Conservation (phyloP, 2,797 vertebrate species). For the Dermochelys coriacea region DNA sequence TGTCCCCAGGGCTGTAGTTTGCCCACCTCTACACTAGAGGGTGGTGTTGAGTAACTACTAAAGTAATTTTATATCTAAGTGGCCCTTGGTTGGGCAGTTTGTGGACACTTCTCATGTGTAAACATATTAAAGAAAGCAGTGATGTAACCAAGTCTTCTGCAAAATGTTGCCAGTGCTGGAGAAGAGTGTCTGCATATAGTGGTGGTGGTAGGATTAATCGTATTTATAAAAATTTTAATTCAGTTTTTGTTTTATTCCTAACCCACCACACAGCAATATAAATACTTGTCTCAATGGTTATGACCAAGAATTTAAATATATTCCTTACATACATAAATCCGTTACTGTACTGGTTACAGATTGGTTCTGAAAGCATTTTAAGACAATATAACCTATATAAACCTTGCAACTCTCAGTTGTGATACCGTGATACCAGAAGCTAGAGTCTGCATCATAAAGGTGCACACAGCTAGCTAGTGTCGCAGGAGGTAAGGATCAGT, state of each 20-base stretch:
- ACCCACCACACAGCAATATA: neutral
- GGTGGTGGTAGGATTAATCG: neutral
- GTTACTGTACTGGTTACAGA: constrained; percentile 65
- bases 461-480: constrained; percentile 19
- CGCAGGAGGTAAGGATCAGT: constrained; percentile 52
- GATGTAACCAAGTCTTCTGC: neutral
- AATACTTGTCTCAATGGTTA: constrained; percentile 52
- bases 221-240: neutral
- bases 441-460: constrained; percentile 41
- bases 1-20: no score
- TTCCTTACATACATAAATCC: constrained; percentile 47
- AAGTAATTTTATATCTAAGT: neutral
- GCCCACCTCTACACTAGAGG: neutral
- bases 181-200: neutral
- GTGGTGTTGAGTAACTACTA: neutral
- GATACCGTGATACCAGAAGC: constrained; percentile 6
- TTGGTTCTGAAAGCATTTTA: constrained; percentile 68
- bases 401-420: constrained; percentile 6
- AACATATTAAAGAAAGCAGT: neutral
- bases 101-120: neutral
- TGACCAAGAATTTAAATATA: constrained; percentile 51
- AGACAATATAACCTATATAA: constrained; percentile 22
- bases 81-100: neutral
- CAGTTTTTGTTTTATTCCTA: neutral
- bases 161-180: neutral